A percentile compares a stretch with the other conserved stretches of the same genome.
Conservation (phyloP, 2,113 vertebrate genomes). For the Phycodurus eques region DNA sequence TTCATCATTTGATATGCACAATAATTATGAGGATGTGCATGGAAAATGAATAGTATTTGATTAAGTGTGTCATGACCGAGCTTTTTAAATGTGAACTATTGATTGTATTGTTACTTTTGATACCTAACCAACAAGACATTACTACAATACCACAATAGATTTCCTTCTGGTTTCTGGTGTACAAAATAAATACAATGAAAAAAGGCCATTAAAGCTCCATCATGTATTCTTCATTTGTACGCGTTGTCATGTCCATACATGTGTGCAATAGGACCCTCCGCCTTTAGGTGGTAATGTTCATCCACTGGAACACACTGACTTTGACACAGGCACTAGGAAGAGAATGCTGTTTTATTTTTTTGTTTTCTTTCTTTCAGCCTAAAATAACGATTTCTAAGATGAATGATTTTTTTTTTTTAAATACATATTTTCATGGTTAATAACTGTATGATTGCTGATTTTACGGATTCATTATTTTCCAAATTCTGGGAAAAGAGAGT, state of each 20-base stretch:
- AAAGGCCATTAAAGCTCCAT: background rate
- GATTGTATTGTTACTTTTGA: too few species aligned
- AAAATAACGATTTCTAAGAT: background rate
- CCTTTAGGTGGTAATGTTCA: conserved; percentile 61
- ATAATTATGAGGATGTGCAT: too few species aligned
- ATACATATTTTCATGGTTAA: background rate
- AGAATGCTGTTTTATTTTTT: background rate
- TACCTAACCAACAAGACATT: too few species aligned
- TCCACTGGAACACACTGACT: conserved; percentile 25
- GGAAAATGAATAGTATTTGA: too few species aligned
- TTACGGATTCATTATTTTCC: background rate
- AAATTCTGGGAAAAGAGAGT: background rate
- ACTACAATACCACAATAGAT: too few species aligned
- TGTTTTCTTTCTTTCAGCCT: background rate
- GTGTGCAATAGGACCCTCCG: conserved; percentile 15
- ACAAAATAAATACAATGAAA: background rate
- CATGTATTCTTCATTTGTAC: background rate
- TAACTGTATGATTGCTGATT: background rate
- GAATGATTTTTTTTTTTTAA: background rate
- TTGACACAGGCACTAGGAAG: background rate
- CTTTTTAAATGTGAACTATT: too few species aligned
- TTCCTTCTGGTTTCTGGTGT: too few species aligned
- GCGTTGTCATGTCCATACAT: background rate
- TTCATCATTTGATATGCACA: too few species aligned
- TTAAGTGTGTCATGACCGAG: too few species aligned